Percentiles rank a stretch among this genome's conserved stretches.
Evolutionary conservation across 2,888 invertebrate species (phyloP).

Genomic region (Malthinus flaveolus): DNA sequence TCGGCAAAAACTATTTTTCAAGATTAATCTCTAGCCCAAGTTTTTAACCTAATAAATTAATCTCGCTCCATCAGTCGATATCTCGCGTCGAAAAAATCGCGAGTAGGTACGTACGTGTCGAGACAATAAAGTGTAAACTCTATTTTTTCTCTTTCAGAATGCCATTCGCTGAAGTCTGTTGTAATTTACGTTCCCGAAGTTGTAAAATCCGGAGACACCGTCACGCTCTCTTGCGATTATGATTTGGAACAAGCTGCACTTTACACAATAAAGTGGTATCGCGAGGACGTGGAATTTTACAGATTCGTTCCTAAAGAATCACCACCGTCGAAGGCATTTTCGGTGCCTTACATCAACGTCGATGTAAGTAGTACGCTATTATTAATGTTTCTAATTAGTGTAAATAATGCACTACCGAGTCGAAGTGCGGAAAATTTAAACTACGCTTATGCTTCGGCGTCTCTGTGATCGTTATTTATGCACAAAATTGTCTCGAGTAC

Average conservation of each 20-base stretch:
- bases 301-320: conserved; percentile 60
- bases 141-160: conserved; percentile 37
- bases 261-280: conserved; percentile 62
- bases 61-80: no score
- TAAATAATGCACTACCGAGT: not conserved
- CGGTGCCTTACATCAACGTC: conserved; percentile 54
- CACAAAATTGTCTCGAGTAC: no score
- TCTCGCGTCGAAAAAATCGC: not conserved
- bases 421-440: no score
- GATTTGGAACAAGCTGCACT: conserved; percentile 58
- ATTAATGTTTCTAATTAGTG: not conserved
- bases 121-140: no score
- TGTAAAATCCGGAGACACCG: conserved; percentile 55
- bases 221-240: conserved; percentile 57
- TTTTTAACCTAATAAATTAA: no score
- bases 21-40: no score
- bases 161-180: conserved; percentile 45
- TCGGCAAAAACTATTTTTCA: no score
- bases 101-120: no score
- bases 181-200: conserved; percentile 54
- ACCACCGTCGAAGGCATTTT: conserved; percentile 57
- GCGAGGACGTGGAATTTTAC: conserved; percentile 60
- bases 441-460: no score
- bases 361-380: conserved; percentile 56
- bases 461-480: no score